A percentile compares a stretch with the other conserved stretches of the same genome.
Conservation (phyloP, 2,888 invertebrate genomes). For the Caenorhabditis panamensis region DNA sequence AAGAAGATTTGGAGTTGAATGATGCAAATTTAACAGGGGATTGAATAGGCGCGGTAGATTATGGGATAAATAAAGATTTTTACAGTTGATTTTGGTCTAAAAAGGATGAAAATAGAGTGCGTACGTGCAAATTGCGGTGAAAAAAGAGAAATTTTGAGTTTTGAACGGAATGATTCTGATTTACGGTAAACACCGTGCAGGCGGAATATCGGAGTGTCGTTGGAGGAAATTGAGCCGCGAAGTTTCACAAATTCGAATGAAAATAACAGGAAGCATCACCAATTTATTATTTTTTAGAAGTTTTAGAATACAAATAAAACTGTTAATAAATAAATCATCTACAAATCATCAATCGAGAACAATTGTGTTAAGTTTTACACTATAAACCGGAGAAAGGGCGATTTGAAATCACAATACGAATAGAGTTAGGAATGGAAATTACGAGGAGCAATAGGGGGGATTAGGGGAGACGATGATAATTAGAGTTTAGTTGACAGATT, state of each 20-base stretch:
- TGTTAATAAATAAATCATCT: constrained; percentile 46
- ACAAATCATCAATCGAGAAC: constrained; percentile 22
- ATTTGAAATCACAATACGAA: constrained; percentile 31
- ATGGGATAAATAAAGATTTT: background rate
- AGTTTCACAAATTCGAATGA: background rate
- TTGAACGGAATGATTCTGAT: constrained; percentile 35
- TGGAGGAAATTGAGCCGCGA: constrained; percentile 6
- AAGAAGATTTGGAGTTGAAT: constrained; percentile 11
- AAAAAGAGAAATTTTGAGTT: constrained; percentile 20
- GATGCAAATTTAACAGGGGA: constrained; percentile 16
- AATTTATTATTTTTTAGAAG: no score
- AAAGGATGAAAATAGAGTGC: background rate
- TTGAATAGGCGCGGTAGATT: no score
- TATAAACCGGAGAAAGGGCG: constrained; percentile 20
- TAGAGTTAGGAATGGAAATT: no score
- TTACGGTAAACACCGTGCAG: constrained; percentile 49
- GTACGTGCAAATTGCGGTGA: background rate
- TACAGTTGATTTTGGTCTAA: background rate
- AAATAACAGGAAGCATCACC: background rate
- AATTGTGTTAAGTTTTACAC: constrained; percentile 9
- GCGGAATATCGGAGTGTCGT: constrained; percentile 47
- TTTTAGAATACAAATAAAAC: constrained; percentile 49
- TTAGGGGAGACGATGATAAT: background rate
- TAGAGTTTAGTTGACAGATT: background rate
- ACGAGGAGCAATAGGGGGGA: constrained; percentile 20